Evolutionary conservation across 2,113 vertebrate species (phyloP), one percentile per base, ranked within the genome.

Genomic region (Crotophaga sulcirostris): DNA sequence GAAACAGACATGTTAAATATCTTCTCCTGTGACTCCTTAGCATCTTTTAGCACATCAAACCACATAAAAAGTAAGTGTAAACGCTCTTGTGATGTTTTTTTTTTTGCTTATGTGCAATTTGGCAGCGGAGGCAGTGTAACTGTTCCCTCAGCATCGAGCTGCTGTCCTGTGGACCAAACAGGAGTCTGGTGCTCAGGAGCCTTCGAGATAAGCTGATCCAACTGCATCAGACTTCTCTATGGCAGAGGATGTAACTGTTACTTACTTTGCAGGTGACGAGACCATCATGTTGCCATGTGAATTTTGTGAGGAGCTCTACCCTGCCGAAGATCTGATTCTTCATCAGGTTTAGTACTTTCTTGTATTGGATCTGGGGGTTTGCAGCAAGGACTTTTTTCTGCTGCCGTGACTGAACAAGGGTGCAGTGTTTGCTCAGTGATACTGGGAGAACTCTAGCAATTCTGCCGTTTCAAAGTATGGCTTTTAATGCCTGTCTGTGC

Each of bases 271-370:
- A 96, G 98, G 38, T 5, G 88, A 93, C 21, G 98, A 98, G 68
- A 5, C 52, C 86, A 98, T 98, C 90, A 98, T 99, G 98, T 83
- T 99, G 95, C 99, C 99, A 4, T 99, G 99, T 88, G 99, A 99
- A 93, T 99, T 99, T 77, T 99, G 99, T 75, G 99, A 99, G 95
- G 98, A 99, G 96, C 98, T 99, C 63, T 99, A 98, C 97, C 99
- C 99, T 42, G 99, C 98, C 52, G 98, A 99, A 31, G 98, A 99
- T 81, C 98, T 99, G 24, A 99, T 99, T 96, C 98, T 99, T 93
- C 99, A 99, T 94, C 99, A 99, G 99, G 99, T 99, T 80, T 92
- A 97, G 86, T 59, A 63, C 11, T 25, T 59, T 29, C 55, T 55
- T 15, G 13, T 69, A 14, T 34, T 40, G 34, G 31, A 6, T 26